Percentiles rank a stretch among this genome's conserved stretches.
Evolutionary conservation across 2,888 invertebrate species (phyloP).

Genomic region (Drosophila meridiana): DNA sequence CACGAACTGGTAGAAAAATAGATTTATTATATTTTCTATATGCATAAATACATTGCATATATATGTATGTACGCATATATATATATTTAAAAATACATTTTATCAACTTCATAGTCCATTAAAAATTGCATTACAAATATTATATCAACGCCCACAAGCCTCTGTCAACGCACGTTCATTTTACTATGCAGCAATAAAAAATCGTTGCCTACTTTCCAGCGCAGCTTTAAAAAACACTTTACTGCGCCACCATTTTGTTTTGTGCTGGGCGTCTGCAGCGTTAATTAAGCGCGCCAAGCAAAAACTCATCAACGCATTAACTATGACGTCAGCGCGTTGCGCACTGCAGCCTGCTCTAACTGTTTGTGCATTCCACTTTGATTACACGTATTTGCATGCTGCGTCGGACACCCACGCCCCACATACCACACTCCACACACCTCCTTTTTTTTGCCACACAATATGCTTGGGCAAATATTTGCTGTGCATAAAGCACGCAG

Average conservation of each 20-base stretch:
- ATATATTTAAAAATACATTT: background rate
- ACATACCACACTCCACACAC: background rate
- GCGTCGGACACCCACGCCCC: slow-evolving; percentile 5
- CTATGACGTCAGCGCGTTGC: slow-evolving; percentile 45
- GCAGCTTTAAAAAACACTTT: slow-evolving; percentile 16
- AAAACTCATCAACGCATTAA: slow-evolving; percentile 51
- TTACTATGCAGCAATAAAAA: background rate
- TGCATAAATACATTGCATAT: too few species aligned
- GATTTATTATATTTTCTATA: too few species aligned
- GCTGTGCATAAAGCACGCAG: slow-evolving; percentile 49
- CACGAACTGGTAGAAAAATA: too few species aligned
- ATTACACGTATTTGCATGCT: slow-evolving; percentile 57
- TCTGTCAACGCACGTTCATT: background rate
- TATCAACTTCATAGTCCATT: too few species aligned
- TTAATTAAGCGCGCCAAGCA: slow-evolving; percentile 43
- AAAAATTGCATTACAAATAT: background rate
- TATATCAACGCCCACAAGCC: background rate
- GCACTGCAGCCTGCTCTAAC: slow-evolving; percentile 28
- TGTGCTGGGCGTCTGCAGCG: slow-evolving; percentile 27
- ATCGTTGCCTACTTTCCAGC: slow-evolving; percentile 36
- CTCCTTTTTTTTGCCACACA: slow-evolving; percentile 51
- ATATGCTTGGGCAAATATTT: slow-evolving; percentile 71
- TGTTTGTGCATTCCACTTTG: slow-evolving; percentile 52
- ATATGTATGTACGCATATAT: background rate
- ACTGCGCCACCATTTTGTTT: slow-evolving; percentile 52